phyloP scores from a whole-genome alignment of 2,113 vertebrate genomes.

The Xenopus borealis region DNA sequence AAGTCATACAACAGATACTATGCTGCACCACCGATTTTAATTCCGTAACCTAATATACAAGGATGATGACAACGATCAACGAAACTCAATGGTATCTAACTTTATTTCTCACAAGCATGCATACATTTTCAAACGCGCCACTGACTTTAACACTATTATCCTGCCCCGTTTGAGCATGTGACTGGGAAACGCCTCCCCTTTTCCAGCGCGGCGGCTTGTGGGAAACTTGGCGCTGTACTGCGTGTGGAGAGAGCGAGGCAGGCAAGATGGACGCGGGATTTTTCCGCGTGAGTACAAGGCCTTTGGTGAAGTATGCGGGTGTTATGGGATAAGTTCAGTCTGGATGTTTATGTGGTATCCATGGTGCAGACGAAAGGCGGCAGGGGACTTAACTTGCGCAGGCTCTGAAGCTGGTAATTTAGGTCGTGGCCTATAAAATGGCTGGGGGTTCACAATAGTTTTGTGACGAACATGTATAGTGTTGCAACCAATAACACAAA shows the following conservation, averaged over 20 bases:
- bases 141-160: neutral
- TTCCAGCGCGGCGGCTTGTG: constrained; percentile 59
- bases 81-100: no score
- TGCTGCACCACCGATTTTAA: no score
- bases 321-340: neutral
- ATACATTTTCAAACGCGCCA: no score
- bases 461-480: no score
- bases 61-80: no score
- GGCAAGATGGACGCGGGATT: constrained; percentile 94
- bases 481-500: no score
- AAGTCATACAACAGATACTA: no score
- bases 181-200: neutral
- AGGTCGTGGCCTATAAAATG: no score
- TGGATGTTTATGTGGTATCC: neutral
- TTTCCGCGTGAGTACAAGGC: constrained; percentile 68
- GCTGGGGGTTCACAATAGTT: no score
- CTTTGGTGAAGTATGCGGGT: rapidly evolving
- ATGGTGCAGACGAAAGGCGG: neutral
- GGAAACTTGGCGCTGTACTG: constrained; percentile 61
- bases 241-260: constrained; percentile 53
- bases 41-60: no score
- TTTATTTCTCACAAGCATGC: no score
- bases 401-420: constrained; percentile 21
- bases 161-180: neutral
- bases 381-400: neutral